Base-by-base conservation (phyloP, 1,140 invertebrate genomes). In the Brachionus asplanchnoidis region DNA sequence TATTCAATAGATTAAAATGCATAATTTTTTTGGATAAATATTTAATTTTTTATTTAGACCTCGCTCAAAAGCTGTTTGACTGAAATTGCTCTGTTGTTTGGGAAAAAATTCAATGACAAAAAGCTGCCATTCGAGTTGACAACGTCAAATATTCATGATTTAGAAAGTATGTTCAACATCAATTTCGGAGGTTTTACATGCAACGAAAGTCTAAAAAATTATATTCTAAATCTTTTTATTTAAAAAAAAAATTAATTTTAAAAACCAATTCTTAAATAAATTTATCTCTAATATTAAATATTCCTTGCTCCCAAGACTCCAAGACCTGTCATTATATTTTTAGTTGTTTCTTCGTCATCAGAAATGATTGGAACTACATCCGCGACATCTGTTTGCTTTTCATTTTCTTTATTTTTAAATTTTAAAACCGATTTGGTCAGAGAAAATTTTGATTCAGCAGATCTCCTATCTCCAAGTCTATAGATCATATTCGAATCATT, bases 161-260 rank as follows among this genome's bases (percentile, higher is more conserved):
- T 82, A 36, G 79, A 82, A 46, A 44, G 9, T 5, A 82, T 82
- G 79, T 68, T 82, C 11, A 82, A 82, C 53, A 42, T 82, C n/a
- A 60, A 82, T 42, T 65, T 65, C 26, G 79, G 79, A 17, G 79
- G 79, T 11, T 20, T 32, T 36, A 82, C 79, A 14, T 17, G 40
- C 14, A 82, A 82, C 26, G 79, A 82, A 46, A 82, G 79, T n/a
- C 32, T 82, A 20, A 82, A 82, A 68, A 82, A 82, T 68, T 82
- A 65, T 23, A 82, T 82, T 32, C 42, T 77, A 50, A 77, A 77
- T 77, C 73, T 77, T 77, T 77, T 77, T 77, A 77, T 77, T 77
- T 77, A 46, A 77, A 77, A 46, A 77, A n/a, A 50, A 50, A 28
- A 12, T 20, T 23, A 50, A 53, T 11, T 50, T 23, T n/a, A 50